Evolutionary conservation across 2,888 invertebrate genomes (phyloP), one percentile per base, ranked within the genome.

Genomic region (Timema podura): DNA sequence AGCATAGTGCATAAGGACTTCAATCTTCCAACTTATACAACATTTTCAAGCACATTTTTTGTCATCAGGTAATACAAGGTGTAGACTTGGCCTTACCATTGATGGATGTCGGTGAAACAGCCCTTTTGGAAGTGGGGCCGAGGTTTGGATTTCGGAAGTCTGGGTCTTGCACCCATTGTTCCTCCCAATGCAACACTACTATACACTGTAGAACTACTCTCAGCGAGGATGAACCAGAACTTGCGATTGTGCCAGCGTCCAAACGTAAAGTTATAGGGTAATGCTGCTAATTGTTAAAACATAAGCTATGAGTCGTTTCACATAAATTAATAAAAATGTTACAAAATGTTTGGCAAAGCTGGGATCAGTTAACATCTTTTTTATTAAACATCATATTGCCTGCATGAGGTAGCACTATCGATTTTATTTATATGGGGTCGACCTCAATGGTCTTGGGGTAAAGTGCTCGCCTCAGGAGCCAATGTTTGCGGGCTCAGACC

Each of bases 81-180:
- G 79, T 96, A 77, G 96, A 96, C 81, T 85, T 96, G 81, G 89
- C 91, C 16, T 80, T 95, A 74, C 90, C 93, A 45, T 82, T 96
- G 75, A 96, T 96, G 96, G 88, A 91, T 78, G 84, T 88, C 76
- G 91, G 89, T 0, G 96, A 97, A 83, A 84, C 86, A 75, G 89
- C 92, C 70, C 84, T 89, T 74, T 80, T 96, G 65, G 85, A 87
- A 78, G 83, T 95, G 68, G 87, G 89, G 73, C 85, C 93, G 5
- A 85, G 95, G 75, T 93, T 96, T 82, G 96, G 89, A 5, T 97
- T 97, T 91, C 79, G 95, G 96, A 0, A 83, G 87, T 1, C 79
- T 85, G 65, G 96, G 96, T 0, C 81, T 88, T 51, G 81, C 84
- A 79, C 91, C 89, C 54, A 83, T 86, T 44, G 87, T 95, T 75